A percentile compares a stretch with the other conserved stretches of the same genome.
Conservation (phyloP, 1,140 invertebrate species). For the Tetramorium parvispinum region DNA sequence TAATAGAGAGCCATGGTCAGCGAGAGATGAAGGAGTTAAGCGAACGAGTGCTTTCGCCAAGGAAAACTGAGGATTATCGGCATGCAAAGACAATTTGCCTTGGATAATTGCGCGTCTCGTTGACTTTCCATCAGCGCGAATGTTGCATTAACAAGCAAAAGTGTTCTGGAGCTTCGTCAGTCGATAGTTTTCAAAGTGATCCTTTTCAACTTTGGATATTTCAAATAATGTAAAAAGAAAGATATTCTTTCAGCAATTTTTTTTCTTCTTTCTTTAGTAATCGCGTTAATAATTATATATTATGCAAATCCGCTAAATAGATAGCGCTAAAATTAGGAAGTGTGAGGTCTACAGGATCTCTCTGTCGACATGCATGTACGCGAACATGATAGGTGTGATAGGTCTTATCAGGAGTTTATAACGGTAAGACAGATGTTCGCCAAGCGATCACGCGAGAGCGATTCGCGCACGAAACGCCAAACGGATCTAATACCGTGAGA, state of each 20-base stretch:
- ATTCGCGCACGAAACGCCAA: neutral
- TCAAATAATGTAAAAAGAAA: neutral
- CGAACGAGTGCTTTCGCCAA: constrained; percentile 1
- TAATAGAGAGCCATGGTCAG: constrained; percentile 19
- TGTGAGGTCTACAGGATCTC: neutral
- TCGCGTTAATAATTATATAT: neutral
- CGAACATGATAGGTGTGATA: neutral
- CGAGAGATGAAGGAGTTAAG: constrained; percentile 37
- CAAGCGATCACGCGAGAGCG: constrained; percentile 16
- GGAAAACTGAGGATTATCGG: constrained; percentile 45
- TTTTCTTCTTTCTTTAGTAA: neutral
- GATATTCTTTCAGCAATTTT: neutral
- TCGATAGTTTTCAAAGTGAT: neutral
- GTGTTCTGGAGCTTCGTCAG: neutral
- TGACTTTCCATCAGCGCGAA: constrained; percentile 49
- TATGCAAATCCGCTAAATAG: neutral
- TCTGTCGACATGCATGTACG: neutral
- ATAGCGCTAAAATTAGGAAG: neutral
- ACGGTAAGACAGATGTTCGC: constrained; percentile 2
- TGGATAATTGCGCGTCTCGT: constrained; percentile 45
- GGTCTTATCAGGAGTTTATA: constrained; percentile 9
- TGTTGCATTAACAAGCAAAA: constrained; percentile 26
- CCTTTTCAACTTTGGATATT: neutral
- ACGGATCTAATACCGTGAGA: neutral
- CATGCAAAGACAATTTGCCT: constrained; percentile 53